Base-by-base conservation (phyloP, 2,888 invertebrate genomes). In the Lasioglossum malachurum region DNA sequence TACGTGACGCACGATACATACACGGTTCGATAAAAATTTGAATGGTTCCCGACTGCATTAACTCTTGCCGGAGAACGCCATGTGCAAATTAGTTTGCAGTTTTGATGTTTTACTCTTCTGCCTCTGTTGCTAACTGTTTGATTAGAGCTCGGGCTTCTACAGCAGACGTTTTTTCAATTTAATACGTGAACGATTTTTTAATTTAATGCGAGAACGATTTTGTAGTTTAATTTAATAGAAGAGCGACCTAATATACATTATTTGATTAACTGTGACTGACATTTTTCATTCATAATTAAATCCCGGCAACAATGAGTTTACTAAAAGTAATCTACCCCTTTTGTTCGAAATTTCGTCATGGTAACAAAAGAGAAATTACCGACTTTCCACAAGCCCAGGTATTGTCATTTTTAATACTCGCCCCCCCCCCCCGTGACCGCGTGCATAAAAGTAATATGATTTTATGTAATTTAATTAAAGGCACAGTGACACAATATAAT, bases 11-110 rank as follows among this genome's bases (percentile, higher is more conserved):
- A n/a, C 75, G 71, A 64, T 69, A 57, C 73, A 14, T 19, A 38
- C 46, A 16, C 53, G 72, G 7, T 35, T n/a, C 38, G 3, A 75
- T 57, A 73, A 14, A 44, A 74, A 84, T 75, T 73, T 75, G 49
- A 41, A 46, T 8, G 57, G 76, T 53, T 2, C 67, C 16, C 31
- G 73, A 84, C 76, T 82, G 53, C 77, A 8, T 67, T 67, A 67
- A 64, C 64, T 31, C 64, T 16, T 31, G 31, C 64, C 16, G 16
- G 31, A 16, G 16, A 31, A 31, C 31, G 31, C n/a, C 57, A 5
- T 64, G 64, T 7, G 64, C 31, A 64, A 64, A 64, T 64, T 64
- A 31, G 64, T 64, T 31, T 64, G 64, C 31, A 64, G 31, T 64
- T 64, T 31, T 64, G 31, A 31, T 31, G 64, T 64, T 64, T 27